A percentile compares a stretch with the other conserved stretches of the same genome.
phyloP scores from a whole-genome alignment of 2,797 vertebrate species.

The Girardinus metallicus region DNA sequence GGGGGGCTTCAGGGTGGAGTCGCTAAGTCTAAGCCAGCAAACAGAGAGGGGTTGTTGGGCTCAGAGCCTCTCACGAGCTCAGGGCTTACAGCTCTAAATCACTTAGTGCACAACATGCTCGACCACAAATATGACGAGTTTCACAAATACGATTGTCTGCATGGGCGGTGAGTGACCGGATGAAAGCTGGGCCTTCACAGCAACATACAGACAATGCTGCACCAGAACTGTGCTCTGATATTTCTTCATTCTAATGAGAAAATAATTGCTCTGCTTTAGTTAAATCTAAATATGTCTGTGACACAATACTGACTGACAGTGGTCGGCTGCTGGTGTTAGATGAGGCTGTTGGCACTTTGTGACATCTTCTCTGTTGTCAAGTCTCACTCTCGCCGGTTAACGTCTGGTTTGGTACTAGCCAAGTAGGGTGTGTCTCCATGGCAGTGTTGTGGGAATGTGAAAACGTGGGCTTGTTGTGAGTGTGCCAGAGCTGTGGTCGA shows the following conservation, averaged over 20 bases:
- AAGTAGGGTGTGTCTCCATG: not conserved
- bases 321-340: not conserved
- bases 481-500: not conserved
- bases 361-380: not conserved
- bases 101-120: slow-evolving; percentile 39
- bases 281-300: not conserved
- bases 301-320: not conserved
- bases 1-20: slow-evolving; percentile 73
- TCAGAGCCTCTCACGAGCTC: slow-evolving; percentile 23
- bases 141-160: slow-evolving; percentile 35
- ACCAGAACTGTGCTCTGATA: slow-evolving; percentile 1
- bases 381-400: not conserved
- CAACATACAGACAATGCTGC: not conserved
- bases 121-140: slow-evolving; percentile 59
- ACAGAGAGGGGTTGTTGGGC: slow-evolving; percentile 62
- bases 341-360: not conserved
- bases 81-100: slow-evolving; percentile 45
- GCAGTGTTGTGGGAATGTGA: not conserved
- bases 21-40: slow-evolving; percentile 63
- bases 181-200: slow-evolving; percentile 12
- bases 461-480: not conserved
- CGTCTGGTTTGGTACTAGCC: too few relatives aligned
- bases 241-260: not conserved
- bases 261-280: not conserved
- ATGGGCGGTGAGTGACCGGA: not conserved